Base-by-base conservation (phyloP, 2,113 vertebrate species). In the Actenoides hombroni region DNA sequence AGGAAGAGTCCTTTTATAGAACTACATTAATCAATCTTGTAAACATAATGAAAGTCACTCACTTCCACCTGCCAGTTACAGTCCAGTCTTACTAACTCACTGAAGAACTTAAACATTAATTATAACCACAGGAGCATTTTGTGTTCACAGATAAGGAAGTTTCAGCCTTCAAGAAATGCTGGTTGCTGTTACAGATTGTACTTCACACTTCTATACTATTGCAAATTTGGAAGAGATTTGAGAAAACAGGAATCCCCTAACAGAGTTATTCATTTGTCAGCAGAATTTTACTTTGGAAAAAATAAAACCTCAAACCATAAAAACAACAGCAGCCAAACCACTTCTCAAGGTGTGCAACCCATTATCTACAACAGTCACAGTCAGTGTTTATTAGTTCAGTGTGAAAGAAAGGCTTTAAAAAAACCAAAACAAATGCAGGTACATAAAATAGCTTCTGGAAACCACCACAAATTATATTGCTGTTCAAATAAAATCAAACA, bases 131-230 rank as follows among this genome's bases (percentile, higher is more conserved):
- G 16, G 4, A 83, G 8, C 39, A 60, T 75, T 87, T 35, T 64
- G 16, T 60, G 12, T 20, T 75, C 61, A 51, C 51, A 82, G 81
- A 79, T 11, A 85, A 60, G 23, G 8, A 75, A 78, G 29, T 28
- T 25, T 56, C 26, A 71, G 33, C 35, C 61, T 90, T 60, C 61
- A 79, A 37, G 44, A 88, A 95, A 74, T n/a, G 20, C 16, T 44
- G 42, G 24, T 14, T 46, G 4, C 33, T 80, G 53, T 9, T 59
- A 59, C 4, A 87, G 42, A 59, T 11, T 39, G 10, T 46, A 75
- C 59, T 71, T 71, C 79, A 51, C 26, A 78, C 10, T 33, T 75
- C 28, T 0, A 1, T 28, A 56, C 3, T 0, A 53, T 0, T 26
- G 42, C 16, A 71, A 65, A 75, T 73, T 71, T 92, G n/a, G 37